Conservation (phyloP, 2,113 vertebrate genomes). For the Oreochromis aureus region DNA sequence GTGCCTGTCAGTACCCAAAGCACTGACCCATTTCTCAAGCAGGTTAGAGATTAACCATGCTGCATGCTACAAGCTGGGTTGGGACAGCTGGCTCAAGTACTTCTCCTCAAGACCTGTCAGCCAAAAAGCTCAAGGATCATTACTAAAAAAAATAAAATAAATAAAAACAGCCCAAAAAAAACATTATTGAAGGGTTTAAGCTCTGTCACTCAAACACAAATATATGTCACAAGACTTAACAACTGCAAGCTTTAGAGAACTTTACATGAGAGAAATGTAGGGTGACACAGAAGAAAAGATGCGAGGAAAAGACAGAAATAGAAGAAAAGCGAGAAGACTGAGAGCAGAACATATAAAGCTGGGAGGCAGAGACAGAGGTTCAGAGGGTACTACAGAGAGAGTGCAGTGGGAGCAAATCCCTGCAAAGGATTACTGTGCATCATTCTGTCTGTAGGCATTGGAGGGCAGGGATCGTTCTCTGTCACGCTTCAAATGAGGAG, state of each 20-base stretch:
- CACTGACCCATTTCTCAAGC: conserved; percentile 71
- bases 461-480: conserved; percentile 14
- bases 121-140: conserved; percentile 37
- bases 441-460: conserved; percentile 13
- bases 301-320: conserved; percentile 7
- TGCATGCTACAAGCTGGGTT: background rate
- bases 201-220: conserved; percentile 25
- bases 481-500: background rate
- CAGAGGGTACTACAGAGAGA: conserved; percentile 13
- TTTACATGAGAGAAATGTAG: conserved; percentile 5
- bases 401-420: conserved; percentile 40
- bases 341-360: background rate
- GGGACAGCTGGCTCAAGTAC: background rate
- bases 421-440: conserved; percentile 46
- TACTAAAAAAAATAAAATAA: background rate
- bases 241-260: conserved; percentile 31
- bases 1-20: conserved; percentile 13
- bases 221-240: conserved; percentile 27
- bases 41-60: conserved; percentile 64
- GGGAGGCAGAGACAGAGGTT: conserved; percentile 12
- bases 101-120: conserved; percentile 16
- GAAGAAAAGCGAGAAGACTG: background rate
- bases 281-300: background rate
- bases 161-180: background rate
- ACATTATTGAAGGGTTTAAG: conserved; percentile 19